phyloP scores from a whole-genome alignment of 64 coral and sea anemone species.

The Anthopleura sola region DNA sequence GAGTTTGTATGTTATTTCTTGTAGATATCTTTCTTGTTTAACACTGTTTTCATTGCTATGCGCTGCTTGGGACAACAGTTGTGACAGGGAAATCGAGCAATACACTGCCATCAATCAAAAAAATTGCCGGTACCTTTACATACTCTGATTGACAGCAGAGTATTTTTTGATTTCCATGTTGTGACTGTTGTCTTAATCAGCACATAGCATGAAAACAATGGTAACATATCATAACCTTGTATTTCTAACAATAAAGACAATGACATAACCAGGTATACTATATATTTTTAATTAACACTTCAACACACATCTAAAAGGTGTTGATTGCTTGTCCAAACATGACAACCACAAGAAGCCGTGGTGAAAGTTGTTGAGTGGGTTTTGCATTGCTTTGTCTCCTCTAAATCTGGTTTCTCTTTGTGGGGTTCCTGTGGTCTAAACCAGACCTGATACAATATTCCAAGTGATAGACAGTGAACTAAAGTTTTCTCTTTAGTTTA shows the following conservation, averaged over 20 bases:
- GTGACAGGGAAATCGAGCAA: no score
- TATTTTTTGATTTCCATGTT: no score
- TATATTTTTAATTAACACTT: neutral
- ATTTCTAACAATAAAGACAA: neutral
- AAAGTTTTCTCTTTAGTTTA: neutral
- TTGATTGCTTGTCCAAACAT: neutral
- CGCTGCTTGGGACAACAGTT: no score
- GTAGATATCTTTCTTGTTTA: neutral
- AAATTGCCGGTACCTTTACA: no score
- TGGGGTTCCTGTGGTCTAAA: neutral
- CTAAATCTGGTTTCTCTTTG: neutral
- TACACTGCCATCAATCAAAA: no score
- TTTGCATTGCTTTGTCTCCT: neutral
- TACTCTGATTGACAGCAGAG: no score
- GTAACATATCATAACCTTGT: neutral
- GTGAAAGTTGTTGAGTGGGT: neutral
- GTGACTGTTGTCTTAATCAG: no score
- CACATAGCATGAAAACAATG: no score
- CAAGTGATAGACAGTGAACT: neutral
- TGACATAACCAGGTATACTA: neutral
- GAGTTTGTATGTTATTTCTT: neutral
- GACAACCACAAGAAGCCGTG: neutral
- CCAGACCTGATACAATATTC: neutral
- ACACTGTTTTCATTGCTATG: no score
- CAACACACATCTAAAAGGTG: neutral